phyloP scores from a whole-genome alignment of 2,888 invertebrate species.

The Drosophila vallismaia region DNA sequence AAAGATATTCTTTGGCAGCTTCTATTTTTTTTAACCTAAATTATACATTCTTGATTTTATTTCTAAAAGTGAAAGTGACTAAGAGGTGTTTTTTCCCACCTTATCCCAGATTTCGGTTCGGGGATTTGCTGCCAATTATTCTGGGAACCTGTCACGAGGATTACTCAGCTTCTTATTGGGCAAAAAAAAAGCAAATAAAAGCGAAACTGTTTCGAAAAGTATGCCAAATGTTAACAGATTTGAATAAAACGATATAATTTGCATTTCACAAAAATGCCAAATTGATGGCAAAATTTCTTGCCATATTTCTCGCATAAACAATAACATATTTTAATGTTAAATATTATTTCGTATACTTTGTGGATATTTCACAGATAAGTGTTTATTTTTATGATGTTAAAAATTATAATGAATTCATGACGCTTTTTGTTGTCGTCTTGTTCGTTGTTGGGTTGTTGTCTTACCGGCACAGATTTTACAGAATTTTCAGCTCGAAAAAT shows the following conservation, averaged over 20 bases:
- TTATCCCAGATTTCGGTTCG: constrained; percentile 7
- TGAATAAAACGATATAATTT: neutral
- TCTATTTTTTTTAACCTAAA: no score
- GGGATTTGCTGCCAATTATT: constrained; percentile 24
- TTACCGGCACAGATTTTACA: constrained; percentile 33
- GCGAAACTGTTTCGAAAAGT: constrained; percentile 1
- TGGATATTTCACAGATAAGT: constrained; percentile 1
- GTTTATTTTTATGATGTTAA: neutral
- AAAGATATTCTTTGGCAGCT: no score
- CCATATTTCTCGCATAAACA: neutral
- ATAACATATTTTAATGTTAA: neutral
- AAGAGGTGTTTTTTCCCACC: neutral
- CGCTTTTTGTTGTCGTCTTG: neutral
- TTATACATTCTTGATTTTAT: no score
- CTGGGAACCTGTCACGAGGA: constrained; percentile 28
- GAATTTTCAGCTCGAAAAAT: constrained; percentile 8
- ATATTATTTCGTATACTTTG: neutral
- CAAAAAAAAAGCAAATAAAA: neutral
- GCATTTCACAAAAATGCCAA: neutral
- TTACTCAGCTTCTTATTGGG: constrained; percentile 14
- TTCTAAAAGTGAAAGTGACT: neutral
- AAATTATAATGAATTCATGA: neutral
- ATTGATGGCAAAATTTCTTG: neutral
- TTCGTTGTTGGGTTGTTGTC: constrained; percentile 9
- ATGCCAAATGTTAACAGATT: constrained; percentile 7